Base-by-base conservation (phyloP, 2,888 invertebrate species). In the Protodeltote pygarga region DNA sequence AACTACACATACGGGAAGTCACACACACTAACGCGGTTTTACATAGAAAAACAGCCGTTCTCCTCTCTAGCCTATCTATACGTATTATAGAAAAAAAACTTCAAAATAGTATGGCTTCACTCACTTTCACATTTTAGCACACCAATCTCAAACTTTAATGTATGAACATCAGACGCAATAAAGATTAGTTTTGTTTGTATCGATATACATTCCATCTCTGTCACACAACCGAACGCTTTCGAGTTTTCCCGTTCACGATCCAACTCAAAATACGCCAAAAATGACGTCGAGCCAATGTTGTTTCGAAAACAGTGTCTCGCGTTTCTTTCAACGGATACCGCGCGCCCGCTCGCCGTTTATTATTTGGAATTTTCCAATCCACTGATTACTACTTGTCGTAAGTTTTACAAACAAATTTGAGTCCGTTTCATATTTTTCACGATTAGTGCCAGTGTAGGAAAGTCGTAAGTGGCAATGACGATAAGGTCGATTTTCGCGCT, bases 351-450 rank as follows among this genome's bases (percentile, higher is more conserved):
- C 80, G 77, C 80, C 75, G 79, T 79, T 80, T 79, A 80, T 80
- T 85, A 85, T 87, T 93, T 87, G 93, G 93, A 93, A 94, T 93
- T 94, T 94, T 94, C 94, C 94, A 93, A 93, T 92, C 89, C 92
- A 93, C 92, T 91, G 93, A 92, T 81, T 80, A 82, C 73, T 79
- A 78, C 73, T 75, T 71, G 80, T 81, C 79, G 86, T 89, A 85
- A 89, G 89, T 89, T 90, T 87, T 87, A 86, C 87, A 89, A 89
- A 88, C 87, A 87, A 88, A 87, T 85, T 85, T 78, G 79, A 83
- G 80, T 86, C 82, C 81, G 86, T 85, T 87, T 88, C 83, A 81
- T 85, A 85, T 89, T 89, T 89, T 90, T 90, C 87, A 84, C 87
- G 80, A 86, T 78, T 85, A 83, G 84, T 87, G 82, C 35, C 87